Conservation (phyloP, 1,140 invertebrate species). For the Scaptomyza montana region DNA sequence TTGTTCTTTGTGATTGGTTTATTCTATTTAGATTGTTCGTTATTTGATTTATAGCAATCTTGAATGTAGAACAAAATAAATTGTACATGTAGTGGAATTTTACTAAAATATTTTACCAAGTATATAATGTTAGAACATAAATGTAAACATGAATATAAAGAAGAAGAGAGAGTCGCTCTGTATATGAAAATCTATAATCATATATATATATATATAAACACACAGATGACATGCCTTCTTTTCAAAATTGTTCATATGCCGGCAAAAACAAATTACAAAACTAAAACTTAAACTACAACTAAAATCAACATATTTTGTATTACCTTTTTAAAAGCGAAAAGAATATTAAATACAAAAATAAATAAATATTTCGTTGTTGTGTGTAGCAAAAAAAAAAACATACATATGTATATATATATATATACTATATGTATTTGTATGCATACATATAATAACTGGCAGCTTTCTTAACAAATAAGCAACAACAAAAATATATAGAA, state of each 20-base stretch:
- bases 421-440: no score
- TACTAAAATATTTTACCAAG: conserved; percentile 37
- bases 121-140: conserved; percentile 11
- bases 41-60: conserved; percentile 18
- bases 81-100: conserved; percentile 44
- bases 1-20: background rate
- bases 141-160: background rate
- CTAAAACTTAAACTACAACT: conserved; percentile 21
- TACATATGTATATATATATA: conserved; percentile 3
- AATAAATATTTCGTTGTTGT: conserved; percentile 53
- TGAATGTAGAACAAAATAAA: conserved; percentile 27
- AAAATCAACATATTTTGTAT: conserved; percentile 73
- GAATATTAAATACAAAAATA: conserved; percentile 14
- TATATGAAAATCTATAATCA: no score
- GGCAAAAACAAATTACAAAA: conserved; percentile 18
- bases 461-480: conserved; percentile 50
- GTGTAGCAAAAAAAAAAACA: conserved; percentile 10
- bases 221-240: conserved; percentile 54
- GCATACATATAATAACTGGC: conserved; percentile 31
- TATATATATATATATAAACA: conserved; percentile 1
- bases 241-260: conserved; percentile 57
- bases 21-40: background rate
- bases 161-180: background rate
- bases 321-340: conserved; percentile 63
- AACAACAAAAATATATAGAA: conserved; percentile 6